These are phyloP conservation scores for Rhinolophus ferrumequinum DNA, from an alignment of 2,113 vertebrate species.

Conservation along the genomic window DNA sequence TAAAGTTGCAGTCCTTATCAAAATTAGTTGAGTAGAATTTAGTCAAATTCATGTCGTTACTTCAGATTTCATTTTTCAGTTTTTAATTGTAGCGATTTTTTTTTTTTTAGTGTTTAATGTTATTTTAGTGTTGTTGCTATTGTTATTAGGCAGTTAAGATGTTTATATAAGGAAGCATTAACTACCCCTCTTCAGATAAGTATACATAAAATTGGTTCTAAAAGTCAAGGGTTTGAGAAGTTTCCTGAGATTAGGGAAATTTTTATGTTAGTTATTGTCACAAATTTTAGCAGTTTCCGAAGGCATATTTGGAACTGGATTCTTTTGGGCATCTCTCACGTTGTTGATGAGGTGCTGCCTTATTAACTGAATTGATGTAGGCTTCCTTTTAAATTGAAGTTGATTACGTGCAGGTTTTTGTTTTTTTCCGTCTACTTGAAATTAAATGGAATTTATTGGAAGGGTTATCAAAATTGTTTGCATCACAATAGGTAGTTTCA, in stretches of 20 bases:
- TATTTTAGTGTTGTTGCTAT: constrained; percentile 47
- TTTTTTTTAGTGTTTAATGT: not conserved
- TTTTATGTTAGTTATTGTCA: constrained; percentile 1
- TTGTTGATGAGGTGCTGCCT: not conserved
- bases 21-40: constrained; percentile 23
- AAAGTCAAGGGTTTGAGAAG: constrained; percentile 43
- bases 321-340: constrained; percentile 24
- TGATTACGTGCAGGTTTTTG: constrained; percentile 48
- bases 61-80: constrained; percentile 44
- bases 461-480: constrained; percentile 71
- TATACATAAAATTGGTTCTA: constrained; percentile 51
- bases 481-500: constrained; percentile 73
- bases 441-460: constrained; percentile 62
- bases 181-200: constrained; percentile 45
- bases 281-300: constrained; percentile 4
- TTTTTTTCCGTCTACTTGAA: constrained; percentile 55
- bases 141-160: constrained; percentile 43
- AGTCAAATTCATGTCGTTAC: constrained; percentile 26
- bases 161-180: constrained; percentile 53
- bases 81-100: constrained; percentile 56
- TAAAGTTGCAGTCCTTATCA: constrained; percentile 18
- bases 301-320: constrained; percentile 41
- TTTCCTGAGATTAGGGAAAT: not conserved
- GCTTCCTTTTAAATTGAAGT: constrained; percentile 54
- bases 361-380: constrained; percentile 39